Conservation (phyloP, 2,797 vertebrate species). For the Cryptoblepharus egeriae region DNA sequence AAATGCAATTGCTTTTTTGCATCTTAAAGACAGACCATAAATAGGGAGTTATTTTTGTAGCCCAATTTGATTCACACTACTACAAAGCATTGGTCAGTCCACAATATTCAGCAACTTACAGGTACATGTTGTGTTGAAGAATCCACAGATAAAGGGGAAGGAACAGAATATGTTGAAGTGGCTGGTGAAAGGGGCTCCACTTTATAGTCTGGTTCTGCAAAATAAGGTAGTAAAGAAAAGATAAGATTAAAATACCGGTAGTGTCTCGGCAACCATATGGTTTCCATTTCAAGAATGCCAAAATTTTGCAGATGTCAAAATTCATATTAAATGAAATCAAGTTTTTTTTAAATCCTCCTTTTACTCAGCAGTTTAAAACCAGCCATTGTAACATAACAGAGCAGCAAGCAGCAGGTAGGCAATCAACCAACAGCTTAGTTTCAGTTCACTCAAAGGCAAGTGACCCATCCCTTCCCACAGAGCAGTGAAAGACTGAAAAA, state of each 20-base stretch:
- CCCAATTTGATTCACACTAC: not conserved
- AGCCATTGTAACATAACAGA: too few relatives aligned
- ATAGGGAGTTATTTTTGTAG: not conserved
- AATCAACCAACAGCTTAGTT: too few relatives aligned
- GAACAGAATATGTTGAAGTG: conserved; percentile 81
- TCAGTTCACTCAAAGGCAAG: too few relatives aligned
- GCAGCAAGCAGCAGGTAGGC: too few relatives aligned
- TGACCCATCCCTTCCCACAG: too few relatives aligned
- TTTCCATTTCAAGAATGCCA: too few relatives aligned
- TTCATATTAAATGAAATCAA: too few relatives aligned
- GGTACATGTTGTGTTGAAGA: conserved; percentile 83
- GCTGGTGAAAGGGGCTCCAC: conserved; percentile 85
- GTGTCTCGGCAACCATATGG: too few relatives aligned
- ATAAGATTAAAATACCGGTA: not conserved
- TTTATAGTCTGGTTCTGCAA: conserved; percentile 52
- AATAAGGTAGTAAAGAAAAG: not conserved
- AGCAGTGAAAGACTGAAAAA: too few relatives aligned
- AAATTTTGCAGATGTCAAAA: too few relatives aligned
- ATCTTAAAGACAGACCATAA: not conserved
- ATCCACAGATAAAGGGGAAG: conserved; percentile 84
- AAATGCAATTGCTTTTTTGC: not conserved
- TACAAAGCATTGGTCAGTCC: not conserved
- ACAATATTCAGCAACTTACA: conserved; percentile 78
- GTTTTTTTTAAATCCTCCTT: too few relatives aligned
- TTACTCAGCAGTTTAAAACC: too few relatives aligned